A percentile compares a stretch with the other conserved stretches of the same genome.
Evolutionary conservation across 1,140 invertebrate species (phyloP).

Genomic region (Platyura marginata): DNA sequence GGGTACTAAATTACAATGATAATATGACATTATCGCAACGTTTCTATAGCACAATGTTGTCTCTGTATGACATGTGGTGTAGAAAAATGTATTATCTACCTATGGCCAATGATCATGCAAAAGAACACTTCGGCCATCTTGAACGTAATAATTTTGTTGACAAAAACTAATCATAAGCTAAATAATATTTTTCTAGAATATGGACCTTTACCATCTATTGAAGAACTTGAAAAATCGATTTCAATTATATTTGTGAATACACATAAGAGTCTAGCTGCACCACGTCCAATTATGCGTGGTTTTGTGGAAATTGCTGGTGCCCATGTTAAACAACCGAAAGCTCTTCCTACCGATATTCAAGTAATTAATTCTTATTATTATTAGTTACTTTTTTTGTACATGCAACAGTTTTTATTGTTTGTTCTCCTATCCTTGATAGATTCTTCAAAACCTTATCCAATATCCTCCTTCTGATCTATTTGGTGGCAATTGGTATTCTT

Average conservation of each 20-base stretch:
- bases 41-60: constrained; percentile 22
- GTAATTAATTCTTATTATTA: no score
- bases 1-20: constrained; percentile 24
- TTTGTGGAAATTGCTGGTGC: constrained; percentile 31
- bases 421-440: no score
- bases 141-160: neutral
- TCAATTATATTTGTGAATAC: constrained; percentile 33
- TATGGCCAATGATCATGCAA: constrained; percentile 4
- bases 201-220: constrained; percentile 17
- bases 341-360: constrained; percentile 18
- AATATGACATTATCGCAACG: constrained; percentile 21
- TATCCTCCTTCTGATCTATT: no score
- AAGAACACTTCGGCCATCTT: neutral
- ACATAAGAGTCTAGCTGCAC: constrained; percentile 27
- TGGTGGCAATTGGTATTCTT: no score
- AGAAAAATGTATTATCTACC: constrained; percentile 8
- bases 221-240: constrained; percentile 29
- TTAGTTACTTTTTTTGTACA: no score
- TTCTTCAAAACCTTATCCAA: no score
- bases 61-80: constrained; percentile 7
- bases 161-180: neutral
- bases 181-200: neutral
- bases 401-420: no score
- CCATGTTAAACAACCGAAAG: constrained; percentile 23
- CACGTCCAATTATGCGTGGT: constrained; percentile 27